These are phyloP conservation scores for Lochmaea capreae DNA, from an alignment of 2,888 invertebrate species.

Conservation along the genomic window DNA sequence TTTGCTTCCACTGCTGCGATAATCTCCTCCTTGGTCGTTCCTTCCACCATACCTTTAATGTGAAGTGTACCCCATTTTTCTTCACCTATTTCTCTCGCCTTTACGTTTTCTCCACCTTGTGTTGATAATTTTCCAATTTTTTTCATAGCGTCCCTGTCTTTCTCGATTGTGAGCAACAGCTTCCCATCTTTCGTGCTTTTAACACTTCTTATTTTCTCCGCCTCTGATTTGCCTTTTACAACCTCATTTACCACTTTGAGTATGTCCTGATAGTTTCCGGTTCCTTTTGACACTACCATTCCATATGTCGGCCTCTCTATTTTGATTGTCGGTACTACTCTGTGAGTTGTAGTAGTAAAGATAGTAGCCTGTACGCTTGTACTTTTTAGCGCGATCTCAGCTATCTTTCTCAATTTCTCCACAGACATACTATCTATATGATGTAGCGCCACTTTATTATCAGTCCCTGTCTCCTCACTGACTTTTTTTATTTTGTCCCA, in stretches of 20 bases:
- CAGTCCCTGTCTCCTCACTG: slow-evolving; percentile 15
- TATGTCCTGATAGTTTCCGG: background rate
- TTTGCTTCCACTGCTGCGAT: too few relatives aligned
- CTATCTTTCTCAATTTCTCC: slow-evolving; percentile 13
- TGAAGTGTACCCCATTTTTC: too few relatives aligned
- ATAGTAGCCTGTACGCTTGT: background rate
- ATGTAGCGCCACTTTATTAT: slow-evolving; percentile 11
- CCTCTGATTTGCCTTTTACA: background rate
- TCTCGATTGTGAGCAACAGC: slow-evolving; percentile 2
- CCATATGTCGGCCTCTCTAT: background rate
- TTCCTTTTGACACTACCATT: background rate
- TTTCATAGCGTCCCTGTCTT: too few relatives aligned
- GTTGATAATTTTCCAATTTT: too few relatives aligned
- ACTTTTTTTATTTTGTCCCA: slow-evolving; percentile 19
- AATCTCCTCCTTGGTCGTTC: too few relatives aligned
- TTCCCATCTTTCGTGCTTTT: slow-evolving; percentile 15
- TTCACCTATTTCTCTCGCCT: too few relatives aligned
- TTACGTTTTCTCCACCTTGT: too few relatives aligned
- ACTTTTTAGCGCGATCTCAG: background rate
- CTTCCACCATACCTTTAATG: too few relatives aligned
- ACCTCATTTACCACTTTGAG: background rate
- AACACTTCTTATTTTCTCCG: background rate
- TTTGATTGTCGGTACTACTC: background rate
- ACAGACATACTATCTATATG: slow-evolving; percentile 4
- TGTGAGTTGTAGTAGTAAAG: background rate